phyloP scores from a whole-genome alignment of 1,140 invertebrate species.

The Manduca sexta region DNA sequence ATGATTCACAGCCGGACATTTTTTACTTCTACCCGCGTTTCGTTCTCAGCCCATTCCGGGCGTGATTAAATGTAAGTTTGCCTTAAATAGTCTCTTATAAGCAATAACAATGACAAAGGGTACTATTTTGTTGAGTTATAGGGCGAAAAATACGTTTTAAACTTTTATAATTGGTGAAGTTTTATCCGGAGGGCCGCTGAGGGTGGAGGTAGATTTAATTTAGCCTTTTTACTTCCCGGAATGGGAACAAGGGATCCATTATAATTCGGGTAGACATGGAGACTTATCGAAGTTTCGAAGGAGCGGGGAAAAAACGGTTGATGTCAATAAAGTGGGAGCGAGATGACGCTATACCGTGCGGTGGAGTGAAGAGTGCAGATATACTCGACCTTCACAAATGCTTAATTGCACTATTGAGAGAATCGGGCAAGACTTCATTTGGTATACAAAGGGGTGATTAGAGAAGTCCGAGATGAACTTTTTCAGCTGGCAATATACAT shows the following conservation, averaged over 20 bases:
- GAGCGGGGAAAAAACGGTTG: too few species aligned
- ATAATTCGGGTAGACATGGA: not conserved
- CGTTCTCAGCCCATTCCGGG: not conserved
- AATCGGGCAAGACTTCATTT: too few species aligned
- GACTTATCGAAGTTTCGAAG: too few species aligned
- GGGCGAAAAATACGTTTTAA: conserved; percentile 14
- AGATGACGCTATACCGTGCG: too few species aligned
- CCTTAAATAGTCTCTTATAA: not conserved
- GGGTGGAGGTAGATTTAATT: conserved; percentile 14
- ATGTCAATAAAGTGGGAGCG: too few species aligned
- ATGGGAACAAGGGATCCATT: conserved; percentile 7
- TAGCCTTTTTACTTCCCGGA: conserved; percentile 4
- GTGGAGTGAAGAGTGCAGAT: too few species aligned
- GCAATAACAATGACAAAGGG: conserved; percentile 9
- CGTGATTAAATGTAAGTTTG: not conserved
- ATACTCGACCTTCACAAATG: too few species aligned
- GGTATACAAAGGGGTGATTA: too few species aligned
- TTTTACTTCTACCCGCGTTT: not conserved
- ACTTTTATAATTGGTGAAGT: conserved; percentile 22
- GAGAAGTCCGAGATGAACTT: too few species aligned
- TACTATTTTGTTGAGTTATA: conserved; percentile 8
- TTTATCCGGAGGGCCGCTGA: conserved; percentile 1
- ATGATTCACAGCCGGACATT: conserved; percentile 5
- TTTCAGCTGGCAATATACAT: too few species aligned
- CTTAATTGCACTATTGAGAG: too few species aligned